Conservation (phyloP, 2,113 vertebrate genomes). For the Elgaria multicarinata region DNA sequence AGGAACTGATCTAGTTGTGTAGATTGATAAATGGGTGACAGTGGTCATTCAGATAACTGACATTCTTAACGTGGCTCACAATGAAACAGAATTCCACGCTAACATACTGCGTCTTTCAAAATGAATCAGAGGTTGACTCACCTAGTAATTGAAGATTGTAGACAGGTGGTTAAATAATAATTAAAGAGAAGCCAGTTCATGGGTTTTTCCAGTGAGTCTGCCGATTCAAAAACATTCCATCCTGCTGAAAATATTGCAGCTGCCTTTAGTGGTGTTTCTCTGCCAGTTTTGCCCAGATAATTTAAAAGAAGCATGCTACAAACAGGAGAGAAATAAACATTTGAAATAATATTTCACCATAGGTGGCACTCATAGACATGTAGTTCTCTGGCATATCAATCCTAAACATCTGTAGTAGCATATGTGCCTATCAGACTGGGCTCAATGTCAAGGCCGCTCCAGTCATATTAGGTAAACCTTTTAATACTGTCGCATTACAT, state of each 20-base stretch:
- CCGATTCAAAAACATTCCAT: conserved; percentile 97
- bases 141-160: conserved; percentile 95
- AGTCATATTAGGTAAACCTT: too few species aligned
- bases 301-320: conserved; percentile 97
- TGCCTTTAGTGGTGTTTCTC: conserved; percentile 90
- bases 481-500: background rate
- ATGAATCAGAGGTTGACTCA: conserved; percentile 74
- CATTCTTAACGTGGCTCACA: background rate
- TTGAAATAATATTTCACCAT: conserved; percentile 35
- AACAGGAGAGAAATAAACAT: conserved; percentile 58
- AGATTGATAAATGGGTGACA: background rate
- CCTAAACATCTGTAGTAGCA: background rate
- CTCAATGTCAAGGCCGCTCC: background rate
- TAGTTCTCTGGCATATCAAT: background rate
- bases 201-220: conserved; percentile 93
- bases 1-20: background rate
- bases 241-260: conserved; percentile 95
- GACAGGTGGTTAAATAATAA: conserved; percentile 97
- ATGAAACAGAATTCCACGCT: conserved; percentile 3
- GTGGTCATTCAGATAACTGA: background rate
- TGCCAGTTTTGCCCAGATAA: conserved; percentile 91
- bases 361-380: background rate
- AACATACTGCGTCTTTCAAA: conserved; percentile 51
- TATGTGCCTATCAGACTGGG: background rate
- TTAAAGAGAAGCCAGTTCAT: conserved; percentile 98